Evolutionary conservation across 2,113 vertebrate genomes (phyloP), one percentile per base, ranked within the genome.

Genomic region (Sprattus sprattus): DNA sequence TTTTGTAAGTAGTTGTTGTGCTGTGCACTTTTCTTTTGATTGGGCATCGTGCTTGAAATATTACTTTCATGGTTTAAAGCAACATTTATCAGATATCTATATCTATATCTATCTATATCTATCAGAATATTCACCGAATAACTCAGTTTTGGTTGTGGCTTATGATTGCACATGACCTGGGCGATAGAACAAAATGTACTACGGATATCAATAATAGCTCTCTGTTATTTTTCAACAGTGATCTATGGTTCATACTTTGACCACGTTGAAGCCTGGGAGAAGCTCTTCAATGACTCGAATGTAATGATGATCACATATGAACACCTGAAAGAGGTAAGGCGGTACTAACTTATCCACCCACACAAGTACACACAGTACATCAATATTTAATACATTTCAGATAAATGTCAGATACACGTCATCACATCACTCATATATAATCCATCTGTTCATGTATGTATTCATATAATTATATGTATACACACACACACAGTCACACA

Each of bases 241-340:
- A 0, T 81, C 54, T 91, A 87, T 87, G 91, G 90, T 39, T 92
- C 89, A 7, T 92, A 91, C 81, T 92, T 92, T 83, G 89, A 91
- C 82, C 89, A 92, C 11, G 89, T 86, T 13, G 81, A 89, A 22
- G 87, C 82, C 81, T 92, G 91, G 91, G 89, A 91, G 10, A 89
- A 90, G 83, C 83, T 28, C 1, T 57, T 90, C 2, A 87, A 90
- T 7, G 86, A 91, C 18, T 87, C 89, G 0, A 82, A 85, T 46
- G 87, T 92, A 39, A 83, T 84, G 87, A 86, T 91, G n/a, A 46
- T 92, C 32, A 92, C 86, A 1, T 92, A 54, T 60, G 90, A 92
- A 64, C 64, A 91, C 5, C 39, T 90, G 6, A 92, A 89, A 32
- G 86, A 89, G 86, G 90, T 92, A 81, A 86, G 57, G 50, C 16